Evolutionary conservation across 2,797 vertebrate species (phyloP).

Genomic region (Lycodopsis pacificus): DNA sequence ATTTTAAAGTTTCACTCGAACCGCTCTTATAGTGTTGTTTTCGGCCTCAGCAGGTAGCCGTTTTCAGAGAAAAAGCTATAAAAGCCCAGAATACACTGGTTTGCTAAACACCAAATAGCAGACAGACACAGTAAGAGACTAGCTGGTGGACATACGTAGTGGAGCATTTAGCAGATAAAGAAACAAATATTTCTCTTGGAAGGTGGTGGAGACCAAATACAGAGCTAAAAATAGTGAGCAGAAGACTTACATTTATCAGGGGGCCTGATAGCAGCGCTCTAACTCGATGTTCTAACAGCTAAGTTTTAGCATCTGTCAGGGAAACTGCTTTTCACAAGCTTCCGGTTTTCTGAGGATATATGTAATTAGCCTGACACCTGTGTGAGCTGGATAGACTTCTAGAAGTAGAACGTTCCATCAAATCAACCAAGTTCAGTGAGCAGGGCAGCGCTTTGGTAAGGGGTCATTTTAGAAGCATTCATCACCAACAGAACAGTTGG

Average conservation of each 20-base stretch:
- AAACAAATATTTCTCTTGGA: background rate
- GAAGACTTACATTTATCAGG: too few species aligned
- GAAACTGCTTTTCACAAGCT: conserved; percentile 13
- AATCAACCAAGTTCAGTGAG: conserved; percentile 16
- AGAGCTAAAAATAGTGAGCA: too few species aligned
- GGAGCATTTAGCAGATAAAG: background rate
- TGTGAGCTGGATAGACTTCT: conserved; percentile 18
- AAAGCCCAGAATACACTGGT: background rate
- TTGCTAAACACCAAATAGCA: background rate
- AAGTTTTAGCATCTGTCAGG: conserved; percentile 13
- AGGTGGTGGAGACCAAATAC: background rate
- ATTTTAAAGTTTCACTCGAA: background rate
- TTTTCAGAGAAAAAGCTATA: background rate
- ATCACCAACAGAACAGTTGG: conserved; percentile 4
- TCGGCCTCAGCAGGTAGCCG: background rate
- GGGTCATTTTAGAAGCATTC: conserved; percentile 9
- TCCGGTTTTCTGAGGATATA: conserved; percentile 22
- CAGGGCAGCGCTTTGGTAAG: background rate
- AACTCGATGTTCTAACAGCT: too few species aligned
- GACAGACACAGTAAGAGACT: background rate
- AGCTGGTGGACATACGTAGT: background rate
- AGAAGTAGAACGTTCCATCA: conserved; percentile 7
- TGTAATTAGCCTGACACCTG: conserved; percentile 37
- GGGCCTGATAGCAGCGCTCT: too few species aligned
- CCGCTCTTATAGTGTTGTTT: background rate